Base-by-base conservation (phyloP, 2,797 vertebrate genomes). In the Mormyrops boulengeri region DNA sequence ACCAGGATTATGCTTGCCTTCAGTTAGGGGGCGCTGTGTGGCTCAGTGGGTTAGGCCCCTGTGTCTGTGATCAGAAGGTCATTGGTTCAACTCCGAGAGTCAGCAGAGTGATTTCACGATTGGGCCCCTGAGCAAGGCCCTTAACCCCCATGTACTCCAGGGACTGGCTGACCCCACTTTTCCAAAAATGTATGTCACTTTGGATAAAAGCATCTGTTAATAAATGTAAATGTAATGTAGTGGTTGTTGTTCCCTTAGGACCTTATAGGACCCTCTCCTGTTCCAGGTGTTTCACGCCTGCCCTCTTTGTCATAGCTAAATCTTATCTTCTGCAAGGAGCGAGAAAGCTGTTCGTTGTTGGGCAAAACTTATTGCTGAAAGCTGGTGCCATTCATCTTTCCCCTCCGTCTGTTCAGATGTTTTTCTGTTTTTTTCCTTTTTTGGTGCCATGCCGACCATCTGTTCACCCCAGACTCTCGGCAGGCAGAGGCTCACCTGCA, bases 401-500 rank as follows among this genome's bases (percentile, higher is more conserved):
- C 91, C 82, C 88, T 55, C 90, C 90, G 60, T 87, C 41, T 89
- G 49, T 66, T 86, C 89, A 92, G 93, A 91, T 93, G 88, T 92
- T 92, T 88, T 77, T 77, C 14, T 19, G 5, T 19, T 92, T 92
- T 88, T 55, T 62, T 62, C 57, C 57, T 22, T 22, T 62, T 88
- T 89, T 7, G 73, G 86, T 90, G 62, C 30, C 85, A 77, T 55
- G 91, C 92, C 91, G 91, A 90, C 90, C 92, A 92, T 90, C 92
- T 92, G 82, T 90, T 91, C 22, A 90, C 91, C 73, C 88, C 91
- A 86, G 90, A 92, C 90, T 92, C 92, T 89, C 91, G 89, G 53
- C 91, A 87, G 17, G 90, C 90, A 38, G 92, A 91, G 92, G 90
- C 92, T 91, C 92, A 93, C 91, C 90, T 94, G 89, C 93, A 93